phyloP scores from a whole-genome alignment of 1,140 invertebrate species.

The Drosophila saltans region DNA sequence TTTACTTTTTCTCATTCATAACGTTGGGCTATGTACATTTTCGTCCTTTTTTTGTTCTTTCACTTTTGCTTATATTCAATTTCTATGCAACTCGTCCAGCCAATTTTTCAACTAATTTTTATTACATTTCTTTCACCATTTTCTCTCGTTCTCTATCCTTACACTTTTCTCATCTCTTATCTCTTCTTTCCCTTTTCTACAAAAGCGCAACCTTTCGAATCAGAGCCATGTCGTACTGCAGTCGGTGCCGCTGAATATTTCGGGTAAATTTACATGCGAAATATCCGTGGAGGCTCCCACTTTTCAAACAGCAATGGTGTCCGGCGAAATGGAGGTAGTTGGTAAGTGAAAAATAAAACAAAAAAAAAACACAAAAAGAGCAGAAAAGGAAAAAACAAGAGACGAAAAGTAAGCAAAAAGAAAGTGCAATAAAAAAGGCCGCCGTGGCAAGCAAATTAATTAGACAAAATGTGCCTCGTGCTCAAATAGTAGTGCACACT shows the following conservation, averaged over 20 bases:
- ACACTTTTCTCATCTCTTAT: not conserved
- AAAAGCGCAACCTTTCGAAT: slow-evolving; percentile 85
- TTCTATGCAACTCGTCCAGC: slow-evolving; percentile 66
- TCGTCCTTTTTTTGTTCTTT: slow-evolving; percentile 23
- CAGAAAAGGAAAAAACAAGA: slow-evolving; percentile 17
- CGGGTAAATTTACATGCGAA: slow-evolving; percentile 91
- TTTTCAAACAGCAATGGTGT: slow-evolving; percentile 90
- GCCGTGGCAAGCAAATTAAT: slow-evolving; percentile 68
- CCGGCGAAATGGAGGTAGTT: slow-evolving; percentile 89
- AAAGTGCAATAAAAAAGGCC: slow-evolving; percentile 30
- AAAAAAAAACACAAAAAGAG: not conserved
- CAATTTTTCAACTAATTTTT: slow-evolving; percentile 76
- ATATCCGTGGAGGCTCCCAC: slow-evolving; percentile 93
- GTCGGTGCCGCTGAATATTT: slow-evolving; percentile 86
- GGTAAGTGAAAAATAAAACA: slow-evolving; percentile 85
- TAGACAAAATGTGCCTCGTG: slow-evolving; percentile 68
- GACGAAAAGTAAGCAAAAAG: slow-evolving; percentile 27
- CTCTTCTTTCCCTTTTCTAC: not conserved
- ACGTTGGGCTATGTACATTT: slow-evolving; percentile 26
- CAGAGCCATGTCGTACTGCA: slow-evolving; percentile 86
- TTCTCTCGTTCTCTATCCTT: slow-evolving; percentile 20
- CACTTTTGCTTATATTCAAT: slow-evolving; percentile 66
- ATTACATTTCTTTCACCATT: slow-evolving; percentile 28
- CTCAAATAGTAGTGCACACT: slow-evolving; percentile 9
- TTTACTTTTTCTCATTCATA: slow-evolving; percentile 46